Percentiles rank a stretch among this genome's conserved stretches.
These are phyloP conservation scores for Balearica regulorum DNA, from an alignment of 2,797 vertebrate genomes.

Conservation along the genomic window DNA sequence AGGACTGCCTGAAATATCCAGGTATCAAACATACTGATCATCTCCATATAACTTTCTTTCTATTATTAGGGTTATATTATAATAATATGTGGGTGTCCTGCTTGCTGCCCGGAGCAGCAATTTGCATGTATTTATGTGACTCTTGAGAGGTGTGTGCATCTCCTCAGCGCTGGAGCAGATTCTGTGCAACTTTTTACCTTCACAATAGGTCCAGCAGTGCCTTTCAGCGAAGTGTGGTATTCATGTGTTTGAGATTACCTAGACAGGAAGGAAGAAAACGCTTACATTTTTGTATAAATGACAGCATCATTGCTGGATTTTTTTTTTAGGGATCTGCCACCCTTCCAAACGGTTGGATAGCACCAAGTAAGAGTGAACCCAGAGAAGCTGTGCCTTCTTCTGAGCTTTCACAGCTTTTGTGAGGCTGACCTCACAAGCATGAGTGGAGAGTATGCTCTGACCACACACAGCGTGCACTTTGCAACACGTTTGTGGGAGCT, in stretches of 20 bases:
- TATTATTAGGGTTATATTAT: background rate
- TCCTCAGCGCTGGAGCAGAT: background rate
- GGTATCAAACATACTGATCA: background rate
- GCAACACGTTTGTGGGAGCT: background rate
- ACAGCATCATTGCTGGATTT: background rate
- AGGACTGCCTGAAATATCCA: background rate
- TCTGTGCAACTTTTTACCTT: background rate
- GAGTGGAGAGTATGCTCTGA: background rate
- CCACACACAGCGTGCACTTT: rapidly evolving
- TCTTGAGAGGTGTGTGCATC: background rate
- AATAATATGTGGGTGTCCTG: background rate
- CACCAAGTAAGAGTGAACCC: background rate
- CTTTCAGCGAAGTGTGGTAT: background rate
- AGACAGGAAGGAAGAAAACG: background rate
- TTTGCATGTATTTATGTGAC: background rate
- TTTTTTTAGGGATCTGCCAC: background rate
- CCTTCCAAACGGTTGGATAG: background rate
- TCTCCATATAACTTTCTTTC: background rate
- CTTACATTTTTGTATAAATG: background rate
- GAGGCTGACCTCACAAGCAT: background rate
- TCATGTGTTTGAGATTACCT: background rate
- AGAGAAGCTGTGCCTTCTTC: background rate
- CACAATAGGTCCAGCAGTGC: background rate
- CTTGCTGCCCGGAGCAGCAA: background rate
- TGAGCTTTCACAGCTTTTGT: background rate